Base-by-base conservation (phyloP, 2,113 vertebrate genomes). In the Callorhinus ursinus region DNA sequence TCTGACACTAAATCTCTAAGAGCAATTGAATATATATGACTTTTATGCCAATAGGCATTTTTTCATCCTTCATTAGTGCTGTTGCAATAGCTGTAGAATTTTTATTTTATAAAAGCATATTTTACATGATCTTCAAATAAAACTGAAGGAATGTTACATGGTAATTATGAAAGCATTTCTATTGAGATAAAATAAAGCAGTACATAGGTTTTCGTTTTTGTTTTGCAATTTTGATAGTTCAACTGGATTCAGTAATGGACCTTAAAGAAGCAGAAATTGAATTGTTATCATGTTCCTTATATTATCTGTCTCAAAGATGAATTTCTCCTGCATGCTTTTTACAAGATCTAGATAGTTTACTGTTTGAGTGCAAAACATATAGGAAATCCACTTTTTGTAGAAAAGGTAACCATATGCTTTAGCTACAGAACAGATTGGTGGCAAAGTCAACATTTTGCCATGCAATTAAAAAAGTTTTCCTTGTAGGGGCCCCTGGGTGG, bases 41-140 rank as follows among this genome's bases (percentile, higher is more conserved):
- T 88, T 92, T 90, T 79, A 83, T 67, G 33, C 13, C 49, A 76
- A 8, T 33, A 15, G 36, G 9, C 16, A 63, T 83, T 86, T 85
- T 71, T 7, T 59, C 31, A 18, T 85, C 15, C 16, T 80, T 88
- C 7, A 67, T 24, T 36, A 28, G 49, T 79, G 42, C 13, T 85
- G 97, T 96, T 80, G 49, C n/a, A 90, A 87, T 13, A 55, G 13
- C 42, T 28, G 1, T 69, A 42, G 15, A 72, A 24, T 77, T 69
- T 95, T 93, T 93, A 49, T 77, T 88, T 93, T 55, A 79, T 74
- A 57, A 82, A 89, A 67, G 61, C 6, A 1, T 76, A 51, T 95
- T 95, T 95, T 83, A 90, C 65, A 63, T 63, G 42, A 83, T n/a
- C 11, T 97, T 94, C 51, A 92, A 65, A 82, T 84, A 83, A 93